These are phyloP conservation scores for Phragmatobia fuliginosa DNA, from an alignment of 2,888 invertebrate genomes.

Conservation along the genomic window DNA sequence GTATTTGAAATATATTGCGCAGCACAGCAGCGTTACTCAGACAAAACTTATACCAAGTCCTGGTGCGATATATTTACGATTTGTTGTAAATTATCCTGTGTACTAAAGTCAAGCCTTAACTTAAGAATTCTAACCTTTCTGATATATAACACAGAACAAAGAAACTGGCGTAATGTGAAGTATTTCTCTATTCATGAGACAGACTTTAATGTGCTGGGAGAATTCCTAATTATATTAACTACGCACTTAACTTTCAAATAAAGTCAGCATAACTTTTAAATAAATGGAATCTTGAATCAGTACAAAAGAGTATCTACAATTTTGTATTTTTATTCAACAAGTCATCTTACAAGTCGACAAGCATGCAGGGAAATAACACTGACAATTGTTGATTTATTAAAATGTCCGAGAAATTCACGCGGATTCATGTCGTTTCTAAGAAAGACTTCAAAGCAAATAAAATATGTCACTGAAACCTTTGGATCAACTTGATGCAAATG, in stretches of 20 bases:
- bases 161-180: not conserved
- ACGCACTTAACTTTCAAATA: not conserved
- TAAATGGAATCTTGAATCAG: not conserved
- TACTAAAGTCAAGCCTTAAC: slow-evolving; percentile 8
- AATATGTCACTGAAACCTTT: too few species aligned
- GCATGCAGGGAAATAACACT: not conserved
- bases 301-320: not conserved
- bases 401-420: too few species aligned
- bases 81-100: slow-evolving; percentile 10
- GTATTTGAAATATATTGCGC: slow-evolving; percentile 1
- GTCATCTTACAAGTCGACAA: not conserved
- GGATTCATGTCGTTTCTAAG: too few species aligned
- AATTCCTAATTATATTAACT: slow-evolving; percentile 10
- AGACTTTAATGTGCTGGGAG: not conserved
- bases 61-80: slow-evolving; percentile 8
- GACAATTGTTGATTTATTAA: too few species aligned
- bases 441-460: not conserved
- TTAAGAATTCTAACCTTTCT: slow-evolving; percentile 12
- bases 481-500: too few species aligned
- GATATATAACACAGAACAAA: slow-evolving; percentile 3
- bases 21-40: not conserved
- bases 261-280: not conserved
- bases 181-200: not conserved
- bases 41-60: not conserved
- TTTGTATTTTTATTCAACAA: not conserved